Evolutionary conservation across 1,140 invertebrate genomes (phyloP), one percentile per base, ranked within the genome.

Genomic region (Trinorchestia longiramus): DNA sequence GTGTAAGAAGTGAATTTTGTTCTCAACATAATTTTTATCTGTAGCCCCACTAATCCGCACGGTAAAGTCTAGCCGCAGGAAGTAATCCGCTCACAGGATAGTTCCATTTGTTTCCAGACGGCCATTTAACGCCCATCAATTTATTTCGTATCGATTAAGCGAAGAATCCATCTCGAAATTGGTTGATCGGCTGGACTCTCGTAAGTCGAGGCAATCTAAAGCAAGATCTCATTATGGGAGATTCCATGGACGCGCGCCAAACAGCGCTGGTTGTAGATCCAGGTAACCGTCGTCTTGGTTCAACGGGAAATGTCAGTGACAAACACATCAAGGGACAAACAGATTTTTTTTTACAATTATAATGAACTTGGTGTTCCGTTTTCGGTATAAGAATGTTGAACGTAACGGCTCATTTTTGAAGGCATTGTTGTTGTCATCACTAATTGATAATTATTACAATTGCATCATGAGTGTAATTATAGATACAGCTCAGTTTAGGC

Each of bases 121-220:
- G 43, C 43, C 43, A 94, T 45, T 43, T 45, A 94, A 40, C 6
- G 92, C 40, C 36, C 43, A 94, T 45, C 92, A 94, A 45, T 94
- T 94, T 94, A 94, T 94, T 94, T 94, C 43, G 41, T 45, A 45
- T 94, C 43, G 92, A 94, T 94, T 94, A 77, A 94, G 92, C 92
- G 44, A 45, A 43, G 92, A 94, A 45, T 43, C 92, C 43, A 94
- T 94, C 92, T 42, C 4, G 92, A 43, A 45, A 94, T 94, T 45
- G 44, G 43, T 40, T 40, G 92, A 94, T 45, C 19, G 92, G 43
- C 92, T 40, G 43, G 92, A 47, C 36, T 94, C 92, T 47, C 92
- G 92, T 94, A 45, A 94, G 41, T 94, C 43, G 43, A 45, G 44
- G 92, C 92, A 43, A 94, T 94, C 92, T 43, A 44, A 47, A 43